Percentiles rank a stretch among this genome's conserved stretches.
Evolutionary conservation across 2,113 vertebrate genomes (phyloP).

Genomic region (Melanocharis versteri): DNA sequence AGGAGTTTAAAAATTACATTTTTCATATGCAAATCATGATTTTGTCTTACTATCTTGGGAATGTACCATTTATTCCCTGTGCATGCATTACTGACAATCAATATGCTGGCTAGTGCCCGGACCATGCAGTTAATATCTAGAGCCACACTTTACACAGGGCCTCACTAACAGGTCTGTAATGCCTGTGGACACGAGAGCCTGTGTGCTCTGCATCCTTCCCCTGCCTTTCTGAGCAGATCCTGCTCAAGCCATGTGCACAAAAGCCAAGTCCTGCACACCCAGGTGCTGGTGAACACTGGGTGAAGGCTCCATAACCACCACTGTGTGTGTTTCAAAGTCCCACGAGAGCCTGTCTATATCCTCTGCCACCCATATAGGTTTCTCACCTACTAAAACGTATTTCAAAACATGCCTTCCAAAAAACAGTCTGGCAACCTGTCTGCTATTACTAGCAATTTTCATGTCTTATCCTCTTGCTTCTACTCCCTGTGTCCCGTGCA

Average conservation of each 20-base stretch:
- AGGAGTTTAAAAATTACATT: neutral
- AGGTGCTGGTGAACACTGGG: neutral
- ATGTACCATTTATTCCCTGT: neutral
- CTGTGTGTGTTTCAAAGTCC: neutral
- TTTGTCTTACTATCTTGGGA: neutral
- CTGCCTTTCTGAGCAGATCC: neutral
- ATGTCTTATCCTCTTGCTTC: neutral
- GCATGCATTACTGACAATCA: neutral
- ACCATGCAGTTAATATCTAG: neutral
- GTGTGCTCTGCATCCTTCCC: neutral
- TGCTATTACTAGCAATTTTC: neutral
- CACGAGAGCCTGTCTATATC: fast-evolving
- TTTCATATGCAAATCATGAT: neutral
- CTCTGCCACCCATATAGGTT: neutral
- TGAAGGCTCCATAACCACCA: neutral
- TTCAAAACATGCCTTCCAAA: neutral
- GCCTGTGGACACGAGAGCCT: neutral
- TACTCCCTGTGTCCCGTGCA: neutral
- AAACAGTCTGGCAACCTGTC: neutral
- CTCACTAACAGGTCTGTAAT: neutral
- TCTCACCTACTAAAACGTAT: neutral
- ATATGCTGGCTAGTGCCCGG: neutral
- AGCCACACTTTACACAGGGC: neutral
- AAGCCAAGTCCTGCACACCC: fast-evolving
- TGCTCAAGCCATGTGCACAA: neutral